Base-by-base conservation (phyloP, 1,140 invertebrate species). In the Musca domestica region DNA sequence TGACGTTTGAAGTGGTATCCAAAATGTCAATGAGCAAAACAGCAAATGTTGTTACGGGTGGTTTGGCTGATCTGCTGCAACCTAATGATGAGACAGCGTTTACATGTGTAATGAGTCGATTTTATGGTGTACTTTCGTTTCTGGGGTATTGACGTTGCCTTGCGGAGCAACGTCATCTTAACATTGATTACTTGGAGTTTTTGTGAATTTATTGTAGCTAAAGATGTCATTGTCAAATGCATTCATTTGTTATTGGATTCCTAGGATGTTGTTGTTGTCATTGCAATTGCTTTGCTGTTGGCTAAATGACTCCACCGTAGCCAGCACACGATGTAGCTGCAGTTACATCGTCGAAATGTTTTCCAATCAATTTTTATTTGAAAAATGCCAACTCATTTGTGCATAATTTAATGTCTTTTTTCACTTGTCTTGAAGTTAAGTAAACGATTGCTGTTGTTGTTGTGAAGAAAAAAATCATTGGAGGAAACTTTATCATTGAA, bases 321-420 rank as follows among this genome's bases (percentile, higher is more conserved):
- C n/a, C 41, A 46, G 22, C 49, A 20, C 12, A 0, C 23, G 22
- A 14, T 54, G 20, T 15, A 17, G 15, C n/a, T n/a, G n/a, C 12
- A 27, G 15, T 17, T 2, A n/a, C 54, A 58, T 15, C 23, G 23
- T 41, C 47, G 48, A 41, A 63, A 58, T 66, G 64, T 69, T 66
- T 69, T 80, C 73, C 77, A 80, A 80, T 80, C 77, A 80, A 76
- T 80, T 80, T 80, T 80, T 80, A 80, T 80, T 58, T 72, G 27
- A 71, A 70, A 72, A 77, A 73, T 79, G 77, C 77, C 75, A 80
- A 80, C 77, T 80, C 77, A 80, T 80, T 77, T 80, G 77, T 76
- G 77, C 77, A 77, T 80, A 80, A 80, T 76, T 79, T 80, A 80
- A 79, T 80, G 76, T 71, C 69, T 68, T 70, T 41, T 27, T 70